Conservation (phyloP, 2,888 invertebrate genomes). For the Ischnus inquisitorius region DNA sequence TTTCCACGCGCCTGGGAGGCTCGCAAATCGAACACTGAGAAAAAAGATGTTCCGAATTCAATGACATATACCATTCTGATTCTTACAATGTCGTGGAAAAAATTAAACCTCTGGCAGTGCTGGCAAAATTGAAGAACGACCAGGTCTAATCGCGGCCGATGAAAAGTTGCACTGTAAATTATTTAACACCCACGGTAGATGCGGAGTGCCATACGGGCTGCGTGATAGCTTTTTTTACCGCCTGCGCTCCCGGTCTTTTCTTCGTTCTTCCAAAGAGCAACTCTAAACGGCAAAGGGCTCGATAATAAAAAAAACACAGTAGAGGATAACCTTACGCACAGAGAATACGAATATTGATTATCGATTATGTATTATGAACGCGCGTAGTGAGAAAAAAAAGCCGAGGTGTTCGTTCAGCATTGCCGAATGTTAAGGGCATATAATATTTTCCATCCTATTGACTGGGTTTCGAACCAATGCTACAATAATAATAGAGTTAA, state of each 20-base stretch:
- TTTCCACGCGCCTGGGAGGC: slow-evolving; percentile 76
- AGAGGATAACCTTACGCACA: neutral
- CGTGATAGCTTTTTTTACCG: neutral
- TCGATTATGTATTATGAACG: neutral
- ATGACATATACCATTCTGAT: no score
- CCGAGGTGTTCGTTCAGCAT: neutral
- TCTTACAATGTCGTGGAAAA: no score
- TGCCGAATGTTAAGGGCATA: neutral
- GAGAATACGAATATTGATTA: neutral
- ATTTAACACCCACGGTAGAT: no score
- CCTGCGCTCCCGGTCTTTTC: no score
- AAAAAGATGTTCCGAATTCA: no score
- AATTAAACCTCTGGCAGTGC: no score
- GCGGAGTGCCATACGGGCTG: neutral
- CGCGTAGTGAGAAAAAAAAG: neutral
- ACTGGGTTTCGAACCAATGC: no score
- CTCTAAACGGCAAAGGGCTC: neutral
- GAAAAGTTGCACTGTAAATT: no score
- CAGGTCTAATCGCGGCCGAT: no score
- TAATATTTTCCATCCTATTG: no score
- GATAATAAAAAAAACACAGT: neutral
- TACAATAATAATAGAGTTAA: slow-evolving; percentile 4
- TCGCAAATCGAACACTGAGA: neutral
- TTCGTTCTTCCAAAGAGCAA: neutral
- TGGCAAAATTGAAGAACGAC: no score